Base-by-base conservation (phyloP, 1,140 invertebrate genomes). In the Pinna nobilis region DNA sequence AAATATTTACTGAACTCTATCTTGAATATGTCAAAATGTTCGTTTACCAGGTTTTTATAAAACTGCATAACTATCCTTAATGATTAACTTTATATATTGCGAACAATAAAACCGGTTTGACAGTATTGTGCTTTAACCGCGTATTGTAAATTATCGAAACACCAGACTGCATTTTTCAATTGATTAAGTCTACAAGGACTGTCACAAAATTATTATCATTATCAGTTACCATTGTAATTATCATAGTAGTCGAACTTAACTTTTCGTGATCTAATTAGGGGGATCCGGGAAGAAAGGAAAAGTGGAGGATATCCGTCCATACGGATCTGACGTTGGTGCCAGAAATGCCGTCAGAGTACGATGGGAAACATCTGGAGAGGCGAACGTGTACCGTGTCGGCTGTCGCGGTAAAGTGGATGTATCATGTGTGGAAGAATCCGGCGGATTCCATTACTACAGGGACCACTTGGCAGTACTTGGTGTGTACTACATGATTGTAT, bases 321-420 rank as follows among this genome's bases (percentile, higher is more conserved):
- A 94, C 94, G 96, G 95, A 94, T 94, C 95, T 70, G 94, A 94
- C 78, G 94, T 95, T 89, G 94, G 94, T 41, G 92, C 93, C 78
- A 91, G 94, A 60, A 96, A 94, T 55, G 95, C 96, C 2, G 95
- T 94, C 3, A 95, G 94, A 79, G 95, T 97, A 1, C 92, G 92
- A 5, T 97, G 96, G 96, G 90, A 92, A 13, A 80, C 68, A 20
- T 79, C 96, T 33, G 67, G 63, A 13, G 73, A 75, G 47, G 32
- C 60, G 32, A 69, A 75, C 37, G 60, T 75, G 23, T 93, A 92
- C 83, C 85, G 92, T 74, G 77, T 94, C 30, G 94, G 95, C 1
- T 94, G 95, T 82, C 95, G 95, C 83, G 95, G 95, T 51, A 95
- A 95, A 50, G 82, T 96, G 44, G 96, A 97, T 90, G 88, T 97